These are phyloP conservation scores for Gnatocerus cornutus DNA, from an alignment of 2,888 invertebrate species.

Conservation along the genomic window DNA sequence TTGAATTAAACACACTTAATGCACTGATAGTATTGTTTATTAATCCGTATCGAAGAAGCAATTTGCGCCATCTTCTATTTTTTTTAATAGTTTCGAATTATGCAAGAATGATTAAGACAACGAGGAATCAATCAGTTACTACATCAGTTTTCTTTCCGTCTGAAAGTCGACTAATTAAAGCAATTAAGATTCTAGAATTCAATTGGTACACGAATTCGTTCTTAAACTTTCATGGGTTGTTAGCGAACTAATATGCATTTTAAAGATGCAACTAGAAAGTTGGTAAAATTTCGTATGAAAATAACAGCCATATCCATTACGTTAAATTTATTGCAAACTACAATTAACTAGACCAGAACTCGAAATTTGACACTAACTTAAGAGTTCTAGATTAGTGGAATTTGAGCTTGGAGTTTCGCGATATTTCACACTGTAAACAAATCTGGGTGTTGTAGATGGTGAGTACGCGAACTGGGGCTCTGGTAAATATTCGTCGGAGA, in stretches of 20 bases:
- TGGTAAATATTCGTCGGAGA: constrained; percentile 35
- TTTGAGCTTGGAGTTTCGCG: neutral
- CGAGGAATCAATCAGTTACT: neutral
- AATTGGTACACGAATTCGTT: neutral
- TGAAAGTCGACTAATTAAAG: neutral
- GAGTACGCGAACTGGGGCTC: neutral
- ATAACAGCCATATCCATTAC: constrained; percentile 5
- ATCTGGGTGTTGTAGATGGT: constrained; percentile 3
- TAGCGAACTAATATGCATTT: constrained; percentile 24
- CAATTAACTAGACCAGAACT: constrained; percentile 23
- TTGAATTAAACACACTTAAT: constrained; percentile 30
- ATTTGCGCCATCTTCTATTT: constrained; percentile 22
- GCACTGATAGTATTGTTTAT: constrained; percentile 16
- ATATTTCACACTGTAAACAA: constrained; percentile 11
- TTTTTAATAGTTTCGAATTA: constrained; percentile 14
- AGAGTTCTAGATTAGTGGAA: neutral
- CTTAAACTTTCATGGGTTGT: constrained; percentile 22
- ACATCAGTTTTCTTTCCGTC: neutral
- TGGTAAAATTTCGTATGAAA: constrained; percentile 15
- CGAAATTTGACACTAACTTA: constrained; percentile 13
- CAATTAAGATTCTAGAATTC: constrained; percentile 3
- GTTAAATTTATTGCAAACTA: constrained; percentile 31
- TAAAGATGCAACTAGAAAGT: constrained; percentile 31
- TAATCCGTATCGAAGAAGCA: constrained; percentile 6
- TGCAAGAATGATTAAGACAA: constrained; percentile 2